Conservation (phyloP, 2,113 vertebrate genomes). For the Dicrurus megarhynchus region DNA sequence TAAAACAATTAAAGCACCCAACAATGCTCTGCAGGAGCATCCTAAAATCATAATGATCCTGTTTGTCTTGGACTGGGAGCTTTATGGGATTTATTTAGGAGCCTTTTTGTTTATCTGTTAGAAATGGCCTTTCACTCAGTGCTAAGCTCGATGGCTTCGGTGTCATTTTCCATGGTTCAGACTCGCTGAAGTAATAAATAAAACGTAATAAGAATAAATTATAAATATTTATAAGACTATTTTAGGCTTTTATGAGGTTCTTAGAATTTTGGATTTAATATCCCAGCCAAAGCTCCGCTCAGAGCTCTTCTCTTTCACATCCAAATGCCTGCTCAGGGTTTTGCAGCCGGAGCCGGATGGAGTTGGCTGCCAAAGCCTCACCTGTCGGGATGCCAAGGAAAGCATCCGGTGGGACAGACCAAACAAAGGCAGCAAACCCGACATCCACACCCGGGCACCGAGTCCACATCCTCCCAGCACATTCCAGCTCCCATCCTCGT, state of each 20-base stretch:
- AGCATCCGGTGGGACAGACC: constrained; percentile 34
- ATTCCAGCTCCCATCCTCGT: background rate
- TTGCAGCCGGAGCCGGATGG: background rate
- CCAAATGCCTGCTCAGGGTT: background rate
- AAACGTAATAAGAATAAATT: constrained; percentile 44
- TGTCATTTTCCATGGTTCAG: constrained; percentile 40
- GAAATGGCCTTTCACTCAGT: background rate
- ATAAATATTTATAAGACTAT: constrained; percentile 64
- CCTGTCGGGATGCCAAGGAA: constrained; percentile 43
- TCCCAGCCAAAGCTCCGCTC: constrained; percentile 22
- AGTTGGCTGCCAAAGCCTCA: background rate
- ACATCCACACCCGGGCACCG: background rate
- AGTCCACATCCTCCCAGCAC: background rate
- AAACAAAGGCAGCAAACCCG: background rate
- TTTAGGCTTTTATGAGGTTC: constrained; percentile 48
- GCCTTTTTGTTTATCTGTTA: constrained; percentile 53
- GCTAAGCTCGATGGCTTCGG: constrained; percentile 13
- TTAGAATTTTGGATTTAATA: constrained; percentile 38
- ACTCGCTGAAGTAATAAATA: constrained; percentile 46
- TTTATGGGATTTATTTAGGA: constrained; percentile 50
- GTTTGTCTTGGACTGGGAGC: constrained; percentile 58
- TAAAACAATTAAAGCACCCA: constrained; percentile 24
- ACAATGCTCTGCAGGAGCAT: constrained; percentile 46
- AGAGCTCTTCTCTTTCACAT: background rate
- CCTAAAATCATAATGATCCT: constrained; percentile 27